phyloP scores from a whole-genome alignment of 2,888 invertebrate species.

The Morpho helenor region DNA sequence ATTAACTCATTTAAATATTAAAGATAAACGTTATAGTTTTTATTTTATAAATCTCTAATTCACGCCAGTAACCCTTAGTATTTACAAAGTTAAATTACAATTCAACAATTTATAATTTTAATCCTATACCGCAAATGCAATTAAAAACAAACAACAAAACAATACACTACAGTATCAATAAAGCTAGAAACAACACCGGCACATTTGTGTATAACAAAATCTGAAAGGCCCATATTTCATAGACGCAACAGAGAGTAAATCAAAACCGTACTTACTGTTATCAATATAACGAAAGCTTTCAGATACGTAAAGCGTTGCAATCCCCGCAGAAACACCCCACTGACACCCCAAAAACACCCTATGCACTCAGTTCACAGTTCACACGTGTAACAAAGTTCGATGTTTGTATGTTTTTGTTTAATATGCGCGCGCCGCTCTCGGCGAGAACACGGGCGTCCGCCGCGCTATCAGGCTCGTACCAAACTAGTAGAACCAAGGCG shows the following conservation, averaged over 20 bases:
- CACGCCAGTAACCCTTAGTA: no score
- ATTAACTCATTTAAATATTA: no score
- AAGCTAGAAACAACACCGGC: constrained; percentile 8
- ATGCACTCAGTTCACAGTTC: constrained; percentile 48
- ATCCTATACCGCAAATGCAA: no score
- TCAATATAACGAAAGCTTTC: constrained; percentile 65
- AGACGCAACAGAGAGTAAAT: constrained; percentile 32
- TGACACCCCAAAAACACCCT: constrained; percentile 33
- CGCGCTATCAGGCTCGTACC: constrained; percentile 55
- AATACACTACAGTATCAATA: not conserved
- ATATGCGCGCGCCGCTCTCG: constrained; percentile 48
- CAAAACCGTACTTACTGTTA: constrained; percentile 64
- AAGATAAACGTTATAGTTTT: no score
- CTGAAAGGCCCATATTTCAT: constrained; percentile 20
- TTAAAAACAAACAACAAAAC: no score
- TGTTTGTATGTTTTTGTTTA: constrained; percentile 40
- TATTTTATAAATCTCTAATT: no score
- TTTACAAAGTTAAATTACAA: no score
- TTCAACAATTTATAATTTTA: no score
- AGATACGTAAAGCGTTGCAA: constrained; percentile 50
- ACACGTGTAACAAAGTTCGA: constrained; percentile 43
- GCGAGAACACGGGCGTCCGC: constrained; percentile 54
- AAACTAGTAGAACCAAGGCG: constrained; percentile 55
- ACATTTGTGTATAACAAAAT: constrained; percentile 13
- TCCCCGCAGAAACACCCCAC: constrained; percentile 52